phyloP scores from a whole-genome alignment of 2,113 vertebrate genomes.

The Rhinolophus ferrumequinum region DNA sequence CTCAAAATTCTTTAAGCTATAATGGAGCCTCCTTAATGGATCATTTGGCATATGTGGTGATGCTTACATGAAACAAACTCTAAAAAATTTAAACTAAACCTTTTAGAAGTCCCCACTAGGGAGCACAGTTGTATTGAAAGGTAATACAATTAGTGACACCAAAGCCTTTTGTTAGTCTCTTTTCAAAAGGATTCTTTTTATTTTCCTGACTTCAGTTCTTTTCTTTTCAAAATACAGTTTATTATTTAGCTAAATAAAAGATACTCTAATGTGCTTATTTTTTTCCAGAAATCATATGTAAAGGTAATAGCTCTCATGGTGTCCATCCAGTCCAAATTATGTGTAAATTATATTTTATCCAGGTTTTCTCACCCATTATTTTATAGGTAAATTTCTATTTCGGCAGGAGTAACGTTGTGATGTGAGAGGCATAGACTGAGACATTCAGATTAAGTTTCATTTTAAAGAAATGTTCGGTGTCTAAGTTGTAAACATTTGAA shows the following conservation, averaged over 20 bases:
- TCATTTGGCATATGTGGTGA: slow-evolving; percentile 58
- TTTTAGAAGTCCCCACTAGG: slow-evolving; percentile 69
- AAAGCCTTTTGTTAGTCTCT: slow-evolving; percentile 46
- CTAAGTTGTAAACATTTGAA: neutral
- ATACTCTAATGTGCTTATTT: slow-evolving; percentile 32
- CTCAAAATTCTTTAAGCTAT: slow-evolving; percentile 53
- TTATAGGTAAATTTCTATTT: neutral
- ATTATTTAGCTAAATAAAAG: slow-evolving; percentile 56
- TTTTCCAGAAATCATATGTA: neutral
- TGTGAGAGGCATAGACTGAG: neutral
- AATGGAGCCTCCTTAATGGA: slow-evolving; percentile 64
- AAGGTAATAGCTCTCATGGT: neutral
- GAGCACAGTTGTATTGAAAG: slow-evolving; percentile 54
- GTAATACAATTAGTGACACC: slow-evolving; percentile 46
- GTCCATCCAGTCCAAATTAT: neutral
- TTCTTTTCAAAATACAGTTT: neutral
- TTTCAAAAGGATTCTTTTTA: slow-evolving; percentile 32
- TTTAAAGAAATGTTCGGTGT: neutral
- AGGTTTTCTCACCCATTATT: neutral
- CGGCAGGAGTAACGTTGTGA: neutral
- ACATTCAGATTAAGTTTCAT: slow-evolving; percentile 27
- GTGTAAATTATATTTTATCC: neutral
- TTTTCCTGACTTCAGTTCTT: slow-evolving; percentile 30
- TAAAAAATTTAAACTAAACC: slow-evolving; percentile 76
- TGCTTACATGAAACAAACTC: slow-evolving; percentile 65